Percentiles rank a stretch among this genome's conserved stretches.
Evolutionary conservation across 1,140 invertebrate species (phyloP).

Genomic region (Phthorimaea operculella): DNA sequence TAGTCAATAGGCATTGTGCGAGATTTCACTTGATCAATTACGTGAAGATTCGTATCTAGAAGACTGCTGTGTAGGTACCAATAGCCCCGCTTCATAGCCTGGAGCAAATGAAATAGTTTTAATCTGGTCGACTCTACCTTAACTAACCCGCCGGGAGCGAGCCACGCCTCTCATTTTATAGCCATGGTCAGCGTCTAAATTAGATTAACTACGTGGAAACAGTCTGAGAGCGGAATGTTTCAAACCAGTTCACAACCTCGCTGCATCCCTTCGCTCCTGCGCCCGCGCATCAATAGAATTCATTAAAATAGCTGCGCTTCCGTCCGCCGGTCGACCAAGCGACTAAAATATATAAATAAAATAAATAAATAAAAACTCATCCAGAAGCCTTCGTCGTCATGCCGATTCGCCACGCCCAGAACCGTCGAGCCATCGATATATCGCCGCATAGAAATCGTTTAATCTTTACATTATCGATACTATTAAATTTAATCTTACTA

Average conservation of each 20-base stretch:
- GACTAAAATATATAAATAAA: neutral
- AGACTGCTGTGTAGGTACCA: neutral
- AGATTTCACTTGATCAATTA: too few relatives aligned
- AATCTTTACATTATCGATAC: constrained; percentile 23
- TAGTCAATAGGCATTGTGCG: too few relatives aligned
- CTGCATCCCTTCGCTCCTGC: neutral
- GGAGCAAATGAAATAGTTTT: neutral
- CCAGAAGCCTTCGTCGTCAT: constrained; percentile 11
- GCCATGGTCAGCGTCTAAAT: neutral
- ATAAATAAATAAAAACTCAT: constrained; percentile 1
- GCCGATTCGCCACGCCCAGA: constrained; percentile 1
- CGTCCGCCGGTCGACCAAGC: neutral
- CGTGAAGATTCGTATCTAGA: too few relatives aligned
- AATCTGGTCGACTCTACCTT: neutral
- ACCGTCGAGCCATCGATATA: constrained; percentile 14
- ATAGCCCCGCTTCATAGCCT: neutral
- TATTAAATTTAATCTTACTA: constrained; percentile 17
- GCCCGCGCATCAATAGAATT: neutral
- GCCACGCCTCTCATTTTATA: too few relatives aligned
- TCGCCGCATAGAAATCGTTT: constrained; percentile 31
- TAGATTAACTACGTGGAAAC: neutral
- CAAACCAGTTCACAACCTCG: neutral
- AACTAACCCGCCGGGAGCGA: too few relatives aligned
- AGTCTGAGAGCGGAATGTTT: neutral
- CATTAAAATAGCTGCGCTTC: neutral